Percentiles rank a stretch among this genome's conserved stretches.
Conservation (phyloP, 2,113 vertebrate species). For the Actenoides hombroni region DNA sequence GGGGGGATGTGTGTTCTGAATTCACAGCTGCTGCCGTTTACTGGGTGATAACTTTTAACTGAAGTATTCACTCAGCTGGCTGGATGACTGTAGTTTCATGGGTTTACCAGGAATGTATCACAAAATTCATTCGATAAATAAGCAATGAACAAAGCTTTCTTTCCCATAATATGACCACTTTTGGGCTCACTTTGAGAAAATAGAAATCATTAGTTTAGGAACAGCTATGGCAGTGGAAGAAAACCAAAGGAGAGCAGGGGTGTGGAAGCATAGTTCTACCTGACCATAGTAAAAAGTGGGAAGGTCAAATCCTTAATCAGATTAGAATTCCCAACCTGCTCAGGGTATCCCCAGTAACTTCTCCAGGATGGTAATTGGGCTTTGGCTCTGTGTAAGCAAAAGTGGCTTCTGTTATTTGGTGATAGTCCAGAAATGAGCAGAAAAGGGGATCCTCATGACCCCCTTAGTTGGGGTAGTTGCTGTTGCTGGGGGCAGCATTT, state of each 20-base stretch:
- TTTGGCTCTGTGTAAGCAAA: background rate
- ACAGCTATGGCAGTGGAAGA: background rate
- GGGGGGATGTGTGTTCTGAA: background rate
- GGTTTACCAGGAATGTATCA: background rate
- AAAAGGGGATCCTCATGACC: background rate
- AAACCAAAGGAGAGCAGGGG: background rate
- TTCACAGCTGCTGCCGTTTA: background rate
- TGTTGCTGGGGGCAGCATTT: background rate
- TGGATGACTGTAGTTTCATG: background rate
- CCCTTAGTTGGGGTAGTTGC: background rate
- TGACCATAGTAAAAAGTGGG: background rate
- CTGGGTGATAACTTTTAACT: background rate
- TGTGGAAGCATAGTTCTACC: background rate
- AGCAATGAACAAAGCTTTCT: background rate
- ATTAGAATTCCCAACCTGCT: background rate
- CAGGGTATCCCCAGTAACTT: background rate
- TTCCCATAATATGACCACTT: background rate
- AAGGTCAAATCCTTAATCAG: background rate
- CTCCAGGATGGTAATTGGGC: background rate
- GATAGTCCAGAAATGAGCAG: background rate
- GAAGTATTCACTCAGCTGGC: background rate
- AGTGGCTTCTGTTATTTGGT: background rate
- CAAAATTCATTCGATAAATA: background rate
- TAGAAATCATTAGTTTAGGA: background rate
- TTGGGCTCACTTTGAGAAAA: background rate